Percentiles rank a stretch among this genome's conserved stretches.
phyloP scores from a whole-genome alignment of 2,113 vertebrate genomes.

The Laticauda laticaudata region DNA sequence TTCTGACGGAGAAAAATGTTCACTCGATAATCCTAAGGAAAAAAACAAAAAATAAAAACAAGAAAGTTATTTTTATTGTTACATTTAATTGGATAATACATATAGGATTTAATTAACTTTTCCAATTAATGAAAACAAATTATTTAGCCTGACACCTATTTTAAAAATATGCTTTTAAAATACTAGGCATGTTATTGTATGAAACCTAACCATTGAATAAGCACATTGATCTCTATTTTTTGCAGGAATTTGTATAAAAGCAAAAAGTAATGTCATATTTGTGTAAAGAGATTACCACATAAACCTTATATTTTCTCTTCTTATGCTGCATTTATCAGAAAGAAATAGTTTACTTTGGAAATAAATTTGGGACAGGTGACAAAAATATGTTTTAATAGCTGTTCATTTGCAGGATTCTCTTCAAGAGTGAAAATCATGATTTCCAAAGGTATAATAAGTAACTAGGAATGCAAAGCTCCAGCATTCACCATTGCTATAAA shows the following conservation, averaged over 20 bases:
- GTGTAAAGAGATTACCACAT: constrained; percentile 6
- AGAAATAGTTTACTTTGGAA: not conserved
- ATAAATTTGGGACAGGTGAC: not conserved
- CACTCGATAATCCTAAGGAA: constrained; percentile 88
- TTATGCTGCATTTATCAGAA: not conserved
- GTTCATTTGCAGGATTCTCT: not conserved
- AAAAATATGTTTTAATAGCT: not conserved
- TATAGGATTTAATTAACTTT: not conserved
- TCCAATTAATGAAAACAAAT: not conserved
- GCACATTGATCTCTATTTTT: not conserved
- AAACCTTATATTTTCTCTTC: not conserved
- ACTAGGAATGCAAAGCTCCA: not conserved
- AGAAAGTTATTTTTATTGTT: constrained; percentile 37
- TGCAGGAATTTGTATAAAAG: constrained; percentile 1
- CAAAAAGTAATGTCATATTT: not conserved
- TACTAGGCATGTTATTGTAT: not conserved
- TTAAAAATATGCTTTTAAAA: not conserved
- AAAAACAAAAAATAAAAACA: constrained; percentile 36
- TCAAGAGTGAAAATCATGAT: not conserved
- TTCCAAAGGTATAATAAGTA: not conserved
- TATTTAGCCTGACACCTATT: not conserved
- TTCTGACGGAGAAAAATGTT: constrained; percentile 98
- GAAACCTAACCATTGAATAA: not conserved
- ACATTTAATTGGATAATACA: constrained; percentile 50
- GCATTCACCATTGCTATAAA: not conserved